These are phyloP conservation scores for Propithecus coquereli DNA, from an alignment of 2,113 vertebrate genomes.

Conservation along the genomic window DNA sequence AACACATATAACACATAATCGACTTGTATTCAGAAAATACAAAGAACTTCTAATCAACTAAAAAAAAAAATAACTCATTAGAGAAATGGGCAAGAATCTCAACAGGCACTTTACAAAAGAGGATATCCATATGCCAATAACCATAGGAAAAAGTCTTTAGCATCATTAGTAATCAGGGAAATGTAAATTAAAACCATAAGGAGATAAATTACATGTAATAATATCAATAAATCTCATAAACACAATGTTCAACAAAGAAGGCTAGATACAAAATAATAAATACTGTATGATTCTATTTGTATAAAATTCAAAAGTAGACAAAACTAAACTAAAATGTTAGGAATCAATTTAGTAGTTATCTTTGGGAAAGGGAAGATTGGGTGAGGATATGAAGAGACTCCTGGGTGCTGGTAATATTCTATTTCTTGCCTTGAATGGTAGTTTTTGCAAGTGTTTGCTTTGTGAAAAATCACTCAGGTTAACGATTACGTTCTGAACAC, in stretches of 20 bases:
- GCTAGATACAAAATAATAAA: not conserved
- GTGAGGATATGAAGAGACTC: not conserved
- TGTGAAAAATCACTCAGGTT: not conserved
- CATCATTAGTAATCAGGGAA: not conserved
- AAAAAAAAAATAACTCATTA: not conserved
- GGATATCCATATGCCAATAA: not conserved
- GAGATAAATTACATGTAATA: not conserved
- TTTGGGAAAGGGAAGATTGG: not conserved
- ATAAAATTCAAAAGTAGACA: not conserved
- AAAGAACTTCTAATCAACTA: not conserved
- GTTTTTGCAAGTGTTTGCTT: not conserved
- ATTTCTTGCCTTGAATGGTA: not conserved
- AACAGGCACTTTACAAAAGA: not conserved
- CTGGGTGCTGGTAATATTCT: not conserved
- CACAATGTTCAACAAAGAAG: not conserved
- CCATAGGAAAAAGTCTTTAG: not conserved
- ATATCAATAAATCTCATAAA: not conserved
- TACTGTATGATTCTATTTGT: not conserved
- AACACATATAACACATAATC: not conserved
- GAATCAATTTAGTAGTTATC: not conserved
- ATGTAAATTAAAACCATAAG: not conserved
- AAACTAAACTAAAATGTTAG: not conserved
- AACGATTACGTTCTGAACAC: not conserved
- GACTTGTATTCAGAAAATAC: not conserved
- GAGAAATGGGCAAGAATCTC: not conserved